A percentile compares a stretch with the other conserved stretches of the same genome.
These are phyloP conservation scores for Agrochola circellaris DNA, from an alignment of 2,888 invertebrate species.

Conservation along the genomic window DNA sequence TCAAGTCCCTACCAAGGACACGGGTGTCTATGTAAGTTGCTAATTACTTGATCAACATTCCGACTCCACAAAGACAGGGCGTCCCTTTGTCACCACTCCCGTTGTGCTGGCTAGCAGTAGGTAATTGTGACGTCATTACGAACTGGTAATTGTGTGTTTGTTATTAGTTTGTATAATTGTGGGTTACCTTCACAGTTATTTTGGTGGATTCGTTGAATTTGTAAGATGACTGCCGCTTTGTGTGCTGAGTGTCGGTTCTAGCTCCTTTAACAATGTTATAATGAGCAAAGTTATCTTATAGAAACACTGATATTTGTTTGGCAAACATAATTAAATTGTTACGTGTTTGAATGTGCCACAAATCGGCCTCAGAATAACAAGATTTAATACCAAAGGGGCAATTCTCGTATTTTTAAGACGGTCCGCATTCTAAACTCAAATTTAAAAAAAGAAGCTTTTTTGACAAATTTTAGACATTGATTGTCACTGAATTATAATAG, in stretches of 20 bases:
- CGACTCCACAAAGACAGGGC: slow-evolving; percentile 78
- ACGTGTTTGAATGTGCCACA: background rate
- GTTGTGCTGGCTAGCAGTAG: slow-evolving; percentile 43
- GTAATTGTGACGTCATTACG: slow-evolving; percentile 69
- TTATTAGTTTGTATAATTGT: slow-evolving; percentile 46
- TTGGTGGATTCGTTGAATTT: background rate
- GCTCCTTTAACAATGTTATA: background rate
- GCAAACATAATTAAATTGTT: background rate
- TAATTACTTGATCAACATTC: slow-evolving; percentile 88
- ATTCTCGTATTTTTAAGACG: background rate
- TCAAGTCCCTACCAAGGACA: slow-evolving; percentile 33
- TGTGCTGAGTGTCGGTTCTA: background rate
- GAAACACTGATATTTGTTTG: background rate
- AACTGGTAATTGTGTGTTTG: slow-evolving; percentile 39
- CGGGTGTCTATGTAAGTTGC: slow-evolving; percentile 76
- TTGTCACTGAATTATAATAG: too few relatives aligned
- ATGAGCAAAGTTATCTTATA: background rate
- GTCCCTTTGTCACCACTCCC: slow-evolving; percentile 72
- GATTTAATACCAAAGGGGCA: too few relatives aligned
- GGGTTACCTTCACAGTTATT: background rate
- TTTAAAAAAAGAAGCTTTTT: too few relatives aligned
- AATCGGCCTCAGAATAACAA: too few relatives aligned
- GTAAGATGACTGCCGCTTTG: background rate
- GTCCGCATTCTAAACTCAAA: background rate
- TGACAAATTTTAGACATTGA: background rate